phyloP scores from a whole-genome alignment of 1,140 invertebrate species.

The Heliconius melpomene region DNA sequence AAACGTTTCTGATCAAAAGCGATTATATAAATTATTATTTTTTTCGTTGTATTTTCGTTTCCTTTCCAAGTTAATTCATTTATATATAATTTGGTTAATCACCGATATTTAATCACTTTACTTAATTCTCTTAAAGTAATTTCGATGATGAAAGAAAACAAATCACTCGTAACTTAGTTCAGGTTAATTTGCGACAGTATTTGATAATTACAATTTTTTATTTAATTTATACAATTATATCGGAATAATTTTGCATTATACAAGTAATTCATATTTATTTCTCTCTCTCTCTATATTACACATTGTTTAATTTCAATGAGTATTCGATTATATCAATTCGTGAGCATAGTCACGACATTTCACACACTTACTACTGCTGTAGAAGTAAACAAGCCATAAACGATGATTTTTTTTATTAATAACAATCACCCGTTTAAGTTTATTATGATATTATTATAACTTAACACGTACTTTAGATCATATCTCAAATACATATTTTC shows the following conservation, averaged over 20 bases:
- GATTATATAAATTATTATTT: background rate
- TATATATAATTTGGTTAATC: background rate
- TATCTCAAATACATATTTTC: background rate
- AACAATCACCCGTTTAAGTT: background rate
- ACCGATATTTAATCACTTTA: background rate
- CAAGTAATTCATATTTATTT: background rate
- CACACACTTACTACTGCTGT: slow-evolving; percentile 22
- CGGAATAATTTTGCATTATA: background rate
- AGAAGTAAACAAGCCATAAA: slow-evolving; percentile 12
- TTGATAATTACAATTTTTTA: background rate
- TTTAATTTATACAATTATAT: background rate
- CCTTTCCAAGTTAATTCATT: background rate
- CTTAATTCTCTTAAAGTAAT: background rate
- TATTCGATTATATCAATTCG: slow-evolving; percentile 21
- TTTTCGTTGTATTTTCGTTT: background rate
- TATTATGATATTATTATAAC: background rate
- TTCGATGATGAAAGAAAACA: background rate
- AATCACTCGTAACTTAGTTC: background rate
- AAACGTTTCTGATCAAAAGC: background rate
- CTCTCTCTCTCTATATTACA: background rate
- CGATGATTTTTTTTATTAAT: slow-evolving; percentile 18
- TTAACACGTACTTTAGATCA: background rate
- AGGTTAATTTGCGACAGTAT: background rate
- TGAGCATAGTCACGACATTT: slow-evolving; percentile 34
- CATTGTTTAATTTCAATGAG: slow-evolving; percentile 28